A percentile compares a stretch with the other conserved stretches of the same genome.
phyloP scores from a whole-genome alignment of 1,140 invertebrate species.

The Eupeodes corollae region DNA sequence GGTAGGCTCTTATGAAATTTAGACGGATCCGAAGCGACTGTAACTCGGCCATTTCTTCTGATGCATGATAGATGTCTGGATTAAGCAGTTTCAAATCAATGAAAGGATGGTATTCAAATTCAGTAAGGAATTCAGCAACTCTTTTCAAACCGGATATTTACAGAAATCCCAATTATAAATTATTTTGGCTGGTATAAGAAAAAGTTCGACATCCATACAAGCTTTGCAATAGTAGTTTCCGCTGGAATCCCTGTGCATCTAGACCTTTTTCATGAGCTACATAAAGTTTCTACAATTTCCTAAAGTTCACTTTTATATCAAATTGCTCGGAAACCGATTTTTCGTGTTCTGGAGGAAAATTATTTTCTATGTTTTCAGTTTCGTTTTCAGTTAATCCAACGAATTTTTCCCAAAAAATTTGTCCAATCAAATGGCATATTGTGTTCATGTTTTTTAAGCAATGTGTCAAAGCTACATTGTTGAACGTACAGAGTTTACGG shows the following conservation, averaged over 20 bases:
- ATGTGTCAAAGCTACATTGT: constrained; percentile 29
- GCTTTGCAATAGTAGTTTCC: constrained; percentile 77
- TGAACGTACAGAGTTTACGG: constrained; percentile 15
- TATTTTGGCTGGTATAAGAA: constrained; percentile 77
- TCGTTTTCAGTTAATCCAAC: too few relatives aligned
- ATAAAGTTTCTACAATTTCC: constrained; percentile 54
- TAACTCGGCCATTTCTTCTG: constrained; percentile 64
- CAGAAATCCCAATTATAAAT: constrained; percentile 92
- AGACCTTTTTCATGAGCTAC: constrained; percentile 72
- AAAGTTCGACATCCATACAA: constrained; percentile 72
- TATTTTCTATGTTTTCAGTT: too few relatives aligned
- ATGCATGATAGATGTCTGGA: constrained; percentile 63
- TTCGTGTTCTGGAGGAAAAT: neutral
- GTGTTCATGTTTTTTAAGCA: constrained; percentile 39
- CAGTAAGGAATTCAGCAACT: constrained; percentile 58
- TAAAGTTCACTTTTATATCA: constrained; percentile 42
- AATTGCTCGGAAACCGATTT: constrained; percentile 39
- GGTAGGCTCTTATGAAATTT: constrained; percentile 73
- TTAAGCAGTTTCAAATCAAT: constrained; percentile 69
- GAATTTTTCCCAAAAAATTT: constrained; percentile 24
- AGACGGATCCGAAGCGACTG: constrained; percentile 71
- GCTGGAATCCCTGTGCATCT: constrained; percentile 78
- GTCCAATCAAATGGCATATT: constrained; percentile 35
- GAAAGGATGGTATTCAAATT: constrained; percentile 65
- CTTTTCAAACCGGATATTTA: constrained; percentile 62